These are phyloP conservation scores for Autographa pulchrina DNA, from an alignment of 2,888 invertebrate genomes.

Conservation along the genomic window DNA sequence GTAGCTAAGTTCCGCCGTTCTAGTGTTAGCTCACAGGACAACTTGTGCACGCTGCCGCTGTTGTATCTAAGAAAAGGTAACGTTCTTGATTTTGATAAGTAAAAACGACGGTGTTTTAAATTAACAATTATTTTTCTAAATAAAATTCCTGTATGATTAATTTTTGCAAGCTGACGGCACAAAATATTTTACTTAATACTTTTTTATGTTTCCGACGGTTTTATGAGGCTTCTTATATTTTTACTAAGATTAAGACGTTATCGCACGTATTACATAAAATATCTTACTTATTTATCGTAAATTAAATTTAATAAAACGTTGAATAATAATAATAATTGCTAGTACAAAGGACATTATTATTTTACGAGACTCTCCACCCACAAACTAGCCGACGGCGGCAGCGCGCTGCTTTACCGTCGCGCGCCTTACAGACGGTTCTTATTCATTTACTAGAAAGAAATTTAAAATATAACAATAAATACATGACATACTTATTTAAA, in stretches of 20 bases:
- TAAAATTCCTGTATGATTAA: too few relatives aligned
- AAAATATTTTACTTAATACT: too few relatives aligned
- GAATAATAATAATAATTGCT: not conserved
- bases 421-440: not conserved
- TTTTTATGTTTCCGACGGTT: too few relatives aligned
- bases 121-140: not conserved
- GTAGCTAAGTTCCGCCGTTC: slow-evolving; percentile 8
- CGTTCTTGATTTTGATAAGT: not conserved
- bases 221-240: too few relatives aligned
- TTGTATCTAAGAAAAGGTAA: not conserved
- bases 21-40: not conserved
- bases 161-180: too few relatives aligned
- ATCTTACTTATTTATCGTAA: too few relatives aligned
- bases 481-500: too few relatives aligned
- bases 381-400: slow-evolving; percentile 2
- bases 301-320: not conserved
- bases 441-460: not conserved
- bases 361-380: not conserved
- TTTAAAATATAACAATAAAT: not conserved
- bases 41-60: not conserved
- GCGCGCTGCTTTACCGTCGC: not conserved
- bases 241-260: not conserved
- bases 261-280: not conserved
- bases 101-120: not conserved
- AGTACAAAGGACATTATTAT: not conserved